These are phyloP conservation scores for Synergus umbraculus DNA, from an alignment of 2,888 invertebrate genomes.

Conservation along the genomic window DNA sequence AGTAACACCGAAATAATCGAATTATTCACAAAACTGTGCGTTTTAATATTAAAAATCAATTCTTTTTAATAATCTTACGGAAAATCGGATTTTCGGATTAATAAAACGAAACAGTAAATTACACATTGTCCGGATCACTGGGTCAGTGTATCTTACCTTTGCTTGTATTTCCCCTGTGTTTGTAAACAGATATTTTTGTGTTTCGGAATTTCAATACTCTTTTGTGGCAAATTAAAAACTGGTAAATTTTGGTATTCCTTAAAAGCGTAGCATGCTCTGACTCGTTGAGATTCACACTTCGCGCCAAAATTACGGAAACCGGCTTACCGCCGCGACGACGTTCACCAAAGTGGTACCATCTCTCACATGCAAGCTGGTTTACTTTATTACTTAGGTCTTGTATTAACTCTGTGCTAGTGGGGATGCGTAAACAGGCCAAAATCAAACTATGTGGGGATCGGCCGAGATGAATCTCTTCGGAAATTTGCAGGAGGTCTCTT, in stretches of 20 bases:
- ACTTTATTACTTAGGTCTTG: constrained; percentile 74
- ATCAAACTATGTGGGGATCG: constrained; percentile 62
- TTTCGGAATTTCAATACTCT: no score
- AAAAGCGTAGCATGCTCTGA: neutral
- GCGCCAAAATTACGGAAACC: constrained; percentile 56
- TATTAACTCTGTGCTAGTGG: constrained; percentile 51
- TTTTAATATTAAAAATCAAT: no score
- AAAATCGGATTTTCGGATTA: no score
- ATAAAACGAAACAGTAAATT: no score
- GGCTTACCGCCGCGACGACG: constrained; percentile 66
- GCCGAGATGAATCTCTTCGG: constrained; percentile 9
- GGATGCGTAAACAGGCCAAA: constrained; percentile 71
- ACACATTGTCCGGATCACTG: no score
- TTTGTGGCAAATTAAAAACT: no score
- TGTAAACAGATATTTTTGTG: no score
- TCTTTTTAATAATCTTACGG: no score
- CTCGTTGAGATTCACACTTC: constrained; percentile 48
- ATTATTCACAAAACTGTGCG: no score
- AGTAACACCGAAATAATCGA: no score
- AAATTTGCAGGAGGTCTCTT: neutral
- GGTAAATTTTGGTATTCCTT: neutral
- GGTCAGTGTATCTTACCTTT: neutral
- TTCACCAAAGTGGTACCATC: constrained; percentile 72
- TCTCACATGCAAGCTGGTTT: constrained; percentile 66
- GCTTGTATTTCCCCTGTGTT: neutral